Percentiles rank a stretch among this genome's conserved stretches.
phyloP scores from a whole-genome alignment of 2,113 vertebrate genomes.

The Lepidothrix coronata region DNA sequence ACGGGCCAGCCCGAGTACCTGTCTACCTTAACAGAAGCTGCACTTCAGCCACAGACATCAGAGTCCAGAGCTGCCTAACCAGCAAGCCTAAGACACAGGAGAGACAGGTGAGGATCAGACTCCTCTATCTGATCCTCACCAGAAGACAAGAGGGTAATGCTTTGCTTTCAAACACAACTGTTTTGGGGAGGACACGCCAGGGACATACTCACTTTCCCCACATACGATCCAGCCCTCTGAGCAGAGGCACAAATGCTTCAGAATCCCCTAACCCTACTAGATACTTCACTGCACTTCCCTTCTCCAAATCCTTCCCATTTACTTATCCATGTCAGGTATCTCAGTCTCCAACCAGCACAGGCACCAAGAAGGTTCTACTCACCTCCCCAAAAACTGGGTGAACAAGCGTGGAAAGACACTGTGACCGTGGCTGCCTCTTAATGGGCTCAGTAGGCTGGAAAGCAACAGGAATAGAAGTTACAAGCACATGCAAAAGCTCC shows the following conservation, averaged over 20 bases:
- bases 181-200: background rate
- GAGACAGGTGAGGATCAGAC: background rate
- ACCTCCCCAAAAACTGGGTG: slow-evolving; percentile 96
- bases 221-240: background rate
- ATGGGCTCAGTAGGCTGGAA: slow-evolving; percentile 80
- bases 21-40: background rate
- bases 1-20: background rate
- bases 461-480: background rate
- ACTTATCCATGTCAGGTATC: background rate
- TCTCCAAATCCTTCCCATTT: background rate
- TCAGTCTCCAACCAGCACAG: background rate
- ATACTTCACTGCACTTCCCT: background rate
- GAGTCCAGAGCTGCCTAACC: background rate
- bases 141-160: background rate
- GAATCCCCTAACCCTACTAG: background rate
- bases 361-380: slow-evolving; percentile 9
- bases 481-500: background rate
- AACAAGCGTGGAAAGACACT: slow-evolving; percentile 91
- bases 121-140: background rate
- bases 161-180: background rate
- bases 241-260: background rate
- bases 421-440: slow-evolving; percentile 92
- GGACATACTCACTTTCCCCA: background rate
- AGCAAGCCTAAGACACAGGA: background rate
- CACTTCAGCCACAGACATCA: fast-evolving